Evolutionary conservation across 64 coral and sea anemone species (phyloP), one percentile per base, ranked within the genome.

Genomic region (Montipora capricornis): DNA sequence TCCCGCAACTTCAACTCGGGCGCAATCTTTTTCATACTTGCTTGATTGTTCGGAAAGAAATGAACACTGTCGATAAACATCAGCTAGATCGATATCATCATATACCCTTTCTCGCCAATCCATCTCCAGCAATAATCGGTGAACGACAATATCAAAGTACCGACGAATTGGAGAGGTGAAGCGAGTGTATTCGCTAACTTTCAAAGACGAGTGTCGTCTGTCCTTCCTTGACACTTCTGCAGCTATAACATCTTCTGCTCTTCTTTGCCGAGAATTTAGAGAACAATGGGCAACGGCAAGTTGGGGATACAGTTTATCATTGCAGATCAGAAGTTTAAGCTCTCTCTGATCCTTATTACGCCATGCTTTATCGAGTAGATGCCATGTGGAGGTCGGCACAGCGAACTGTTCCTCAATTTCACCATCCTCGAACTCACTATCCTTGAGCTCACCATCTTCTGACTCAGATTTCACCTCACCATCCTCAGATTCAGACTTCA

Each of bases 131-230:
- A 95, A 77, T 75, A 95, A 46, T 52, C 93, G 93, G 78, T 95
- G 93, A 29, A 79, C 88, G 24, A 70, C 47, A 49, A 95, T 79
- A 52, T 95, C 93, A 16, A 95, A 62, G 58, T 95, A 95, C 1
- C 93, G 93, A 13, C 88, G 93, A 44, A 95, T 95, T 45, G 93
- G 93, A 73, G 93, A 95, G 4, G 93, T 95, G 37, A 95, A 95
- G 74, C 89, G 93, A 73, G 93, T 95, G 20, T 95, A 95, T n/a
- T 16, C 78, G 1, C 50, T 37, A 2, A 95, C 73, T 3, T 83
- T 77, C 10, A 95, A 69, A 16, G 59, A 70, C 24, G 55, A 78
- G 22, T 95, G 93, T 53, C 45, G 0, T 44, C 71, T 78, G 0
- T 77, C 78, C 20, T 69, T 9, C 8, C 29, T 9, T 2, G 22